phyloP scores from a whole-genome alignment of 2,797 vertebrate genomes.

The Gymnopithys bicolor region DNA sequence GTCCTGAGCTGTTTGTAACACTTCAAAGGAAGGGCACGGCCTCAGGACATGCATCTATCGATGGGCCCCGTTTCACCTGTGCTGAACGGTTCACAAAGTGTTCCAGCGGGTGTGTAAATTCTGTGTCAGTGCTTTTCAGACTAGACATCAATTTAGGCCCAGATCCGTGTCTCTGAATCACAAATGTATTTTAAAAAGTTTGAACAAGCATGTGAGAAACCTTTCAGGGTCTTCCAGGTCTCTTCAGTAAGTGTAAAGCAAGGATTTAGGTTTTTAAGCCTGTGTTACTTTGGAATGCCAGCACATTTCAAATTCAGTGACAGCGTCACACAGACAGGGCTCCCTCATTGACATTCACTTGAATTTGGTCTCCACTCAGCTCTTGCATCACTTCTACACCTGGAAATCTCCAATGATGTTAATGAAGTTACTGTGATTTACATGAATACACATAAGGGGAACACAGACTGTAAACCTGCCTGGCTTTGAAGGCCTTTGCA shows the following conservation, averaged over 20 bases:
- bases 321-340: not conserved
- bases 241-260: not conserved
- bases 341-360: not conserved
- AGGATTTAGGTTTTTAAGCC: not conserved
- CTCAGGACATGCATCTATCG: not conserved
- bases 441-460: not conserved
- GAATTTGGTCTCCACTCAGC: not conserved
- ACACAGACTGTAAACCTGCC: not conserved
- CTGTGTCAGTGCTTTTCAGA: not conserved
- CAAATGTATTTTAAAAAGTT: not conserved
- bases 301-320: not conserved
- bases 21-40: conserved; percentile 27
- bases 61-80: conserved; percentile 27
- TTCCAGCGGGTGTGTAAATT: not conserved
- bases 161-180: not conserved
- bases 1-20: conserved; percentile 2
- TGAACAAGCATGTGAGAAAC: not conserved
- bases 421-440: conserved; percentile 48
- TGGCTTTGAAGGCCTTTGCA: conserved; percentile 10
- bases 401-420: conserved; percentile 18
- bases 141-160: not conserved
- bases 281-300: not conserved
- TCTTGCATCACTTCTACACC: conserved; percentile 40
- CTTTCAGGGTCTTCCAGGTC: not conserved
- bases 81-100: not conserved